A percentile compares a stretch with the other conserved stretches of the same genome.
These are phyloP conservation scores for Drosophila sp. DNA, from an alignment of 1,140 invertebrate genomes.

Conservation along the genomic window DNA sequence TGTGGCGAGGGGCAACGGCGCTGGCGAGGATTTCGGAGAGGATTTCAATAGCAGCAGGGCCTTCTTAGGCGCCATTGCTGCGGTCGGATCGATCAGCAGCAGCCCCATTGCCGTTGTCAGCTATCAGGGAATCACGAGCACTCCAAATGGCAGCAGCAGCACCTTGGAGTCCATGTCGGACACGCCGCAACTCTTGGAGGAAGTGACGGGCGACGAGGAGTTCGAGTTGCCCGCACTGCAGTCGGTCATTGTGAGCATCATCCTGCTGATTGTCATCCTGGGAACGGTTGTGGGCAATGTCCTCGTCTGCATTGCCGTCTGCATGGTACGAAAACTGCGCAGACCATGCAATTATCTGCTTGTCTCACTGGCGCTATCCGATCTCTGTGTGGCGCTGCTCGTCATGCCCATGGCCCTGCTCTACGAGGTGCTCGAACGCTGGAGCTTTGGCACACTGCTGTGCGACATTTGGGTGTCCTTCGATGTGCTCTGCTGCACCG, in stretches of 20 bases:
- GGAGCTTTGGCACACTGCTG: slow-evolving; percentile 92
- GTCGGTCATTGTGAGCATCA: slow-evolving; percentile 89
- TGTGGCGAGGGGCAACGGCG: background rate
- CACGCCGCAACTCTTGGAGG: slow-evolving; percentile 54
- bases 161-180: slow-evolving; percentile 59
- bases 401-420: slow-evolving; percentile 95
- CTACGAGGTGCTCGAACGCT: slow-evolving; percentile 92
- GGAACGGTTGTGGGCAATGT: slow-evolving; percentile 95
- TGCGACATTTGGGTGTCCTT: slow-evolving; percentile 95
- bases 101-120: slow-evolving; percentile 65
- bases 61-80: slow-evolving; percentile 67
- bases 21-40: slow-evolving; percentile 1
- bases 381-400: slow-evolving; percentile 92
- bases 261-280: slow-evolving; percentile 91
- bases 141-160: slow-evolving; percentile 55
- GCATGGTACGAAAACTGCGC: slow-evolving; percentile 93
- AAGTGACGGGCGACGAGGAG: slow-evolving; percentile 62
- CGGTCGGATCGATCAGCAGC: slow-evolving; percentile 48
- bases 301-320: slow-evolving; percentile 94
- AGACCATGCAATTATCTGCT: slow-evolving; percentile 94
- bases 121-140: slow-evolving; percentile 58
- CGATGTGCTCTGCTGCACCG: slow-evolving; percentile 93
- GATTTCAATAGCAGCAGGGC: slow-evolving; percentile 73
- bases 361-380: slow-evolving; percentile 95
- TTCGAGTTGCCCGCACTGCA: slow-evolving; percentile 85